Evolutionary conservation across 2,888 invertebrate species (phyloP).

Genomic region (Zygaena filipendulae): DNA sequence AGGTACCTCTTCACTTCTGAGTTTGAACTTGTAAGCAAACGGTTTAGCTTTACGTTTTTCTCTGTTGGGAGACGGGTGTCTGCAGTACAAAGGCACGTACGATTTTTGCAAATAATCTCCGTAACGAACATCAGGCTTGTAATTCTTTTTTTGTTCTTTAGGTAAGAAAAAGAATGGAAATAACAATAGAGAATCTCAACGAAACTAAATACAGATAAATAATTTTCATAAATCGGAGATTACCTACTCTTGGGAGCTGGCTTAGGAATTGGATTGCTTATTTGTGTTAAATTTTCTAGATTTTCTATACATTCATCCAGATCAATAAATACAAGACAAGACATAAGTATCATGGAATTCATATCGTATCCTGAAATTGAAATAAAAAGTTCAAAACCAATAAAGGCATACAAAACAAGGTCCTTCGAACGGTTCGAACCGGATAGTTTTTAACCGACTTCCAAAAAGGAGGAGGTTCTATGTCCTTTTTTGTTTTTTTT

Average conservation of each 20-base stretch:
- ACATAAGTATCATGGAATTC: constrained; percentile 46
- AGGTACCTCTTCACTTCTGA: constrained; percentile 35
- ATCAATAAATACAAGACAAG: constrained; percentile 48
- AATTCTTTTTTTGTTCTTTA: constrained; percentile 28
- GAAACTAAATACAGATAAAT: no score
- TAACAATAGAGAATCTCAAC: no score
- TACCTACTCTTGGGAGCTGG: constrained; percentile 24
- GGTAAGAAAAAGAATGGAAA: no score
- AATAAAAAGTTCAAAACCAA: no score
- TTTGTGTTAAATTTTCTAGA: constrained; percentile 29
- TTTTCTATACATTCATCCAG: constrained; percentile 38
- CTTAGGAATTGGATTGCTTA: constrained; percentile 17
- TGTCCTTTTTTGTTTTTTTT: no score
- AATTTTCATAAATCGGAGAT: constrained; percentile 1
- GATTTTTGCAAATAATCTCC: constrained; percentile 42
- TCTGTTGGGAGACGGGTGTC: constrained; percentile 18
- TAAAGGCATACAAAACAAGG: no score
- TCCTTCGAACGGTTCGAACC: no score
- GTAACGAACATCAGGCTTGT: constrained; percentile 31
- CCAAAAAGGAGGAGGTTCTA: no score
- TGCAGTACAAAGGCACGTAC: constrained; percentile 28
- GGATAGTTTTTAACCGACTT: no score
- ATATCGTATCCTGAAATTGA: constrained; percentile 50
- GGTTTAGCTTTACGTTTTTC: constrained; percentile 20
- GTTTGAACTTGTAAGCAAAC: constrained; percentile 32